Conservation (phyloP, 2,113 vertebrate species). For the Psophia crepitans region DNA sequence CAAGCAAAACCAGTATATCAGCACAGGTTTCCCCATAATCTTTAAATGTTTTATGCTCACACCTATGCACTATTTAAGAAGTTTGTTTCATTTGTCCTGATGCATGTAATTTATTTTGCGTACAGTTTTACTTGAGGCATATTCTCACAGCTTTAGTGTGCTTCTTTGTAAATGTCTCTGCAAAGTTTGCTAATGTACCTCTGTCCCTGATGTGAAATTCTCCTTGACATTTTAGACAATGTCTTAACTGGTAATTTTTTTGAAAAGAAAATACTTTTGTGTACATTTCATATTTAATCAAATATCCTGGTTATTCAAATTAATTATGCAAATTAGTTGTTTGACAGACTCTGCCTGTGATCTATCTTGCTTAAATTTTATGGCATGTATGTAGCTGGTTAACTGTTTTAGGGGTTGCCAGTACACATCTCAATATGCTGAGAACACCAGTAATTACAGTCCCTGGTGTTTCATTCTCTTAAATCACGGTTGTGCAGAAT, state of each 20-base stretch:
- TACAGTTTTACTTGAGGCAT: neutral
- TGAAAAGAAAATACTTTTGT: neutral
- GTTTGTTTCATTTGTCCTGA: neutral
- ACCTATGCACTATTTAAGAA: neutral
- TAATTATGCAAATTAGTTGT: constrained; percentile 17
- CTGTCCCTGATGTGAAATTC: neutral
- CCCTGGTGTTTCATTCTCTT: constrained; percentile 2
- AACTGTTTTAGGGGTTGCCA: constrained; percentile 13
- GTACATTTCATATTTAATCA: constrained; percentile 5
- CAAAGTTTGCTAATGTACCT: neutral
- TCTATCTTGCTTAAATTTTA: constrained; percentile 31
- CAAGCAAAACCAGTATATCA: neutral
- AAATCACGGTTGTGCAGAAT: neutral
- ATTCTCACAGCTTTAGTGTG: neutral
- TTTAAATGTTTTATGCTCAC: neutral
- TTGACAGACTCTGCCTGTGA: constrained; percentile 17
- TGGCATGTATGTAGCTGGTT: neutral
- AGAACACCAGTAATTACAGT: constrained; percentile 24
- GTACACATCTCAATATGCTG: neutral
- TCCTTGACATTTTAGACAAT: neutral
- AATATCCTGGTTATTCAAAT: constrained; percentile 16
- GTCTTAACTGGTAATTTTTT: neutral
- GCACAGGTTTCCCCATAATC: neutral
- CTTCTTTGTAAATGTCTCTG: neutral
- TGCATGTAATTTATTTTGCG: neutral